Percentiles rank a stretch among this genome's conserved stretches.
Conservation (phyloP, 2,113 vertebrate genomes). For the Trogon melanurus region DNA sequence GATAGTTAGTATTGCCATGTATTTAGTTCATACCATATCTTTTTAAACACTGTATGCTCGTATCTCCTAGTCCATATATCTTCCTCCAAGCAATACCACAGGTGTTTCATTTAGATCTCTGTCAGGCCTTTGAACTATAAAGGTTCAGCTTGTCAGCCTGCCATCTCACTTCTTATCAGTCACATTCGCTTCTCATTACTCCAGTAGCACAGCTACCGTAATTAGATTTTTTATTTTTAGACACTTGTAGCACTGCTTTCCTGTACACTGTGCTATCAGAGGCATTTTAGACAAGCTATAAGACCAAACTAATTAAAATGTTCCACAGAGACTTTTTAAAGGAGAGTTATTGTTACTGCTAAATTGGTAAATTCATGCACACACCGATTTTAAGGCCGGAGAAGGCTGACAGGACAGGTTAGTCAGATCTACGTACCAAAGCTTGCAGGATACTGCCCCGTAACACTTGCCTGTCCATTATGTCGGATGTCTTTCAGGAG, state of each 20-base stretch:
- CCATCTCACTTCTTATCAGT: constrained; percentile 41
- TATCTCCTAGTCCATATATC: neutral
- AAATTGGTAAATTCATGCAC: neutral
- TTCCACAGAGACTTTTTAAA: constrained; percentile 6
- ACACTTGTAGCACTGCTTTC: neutral
- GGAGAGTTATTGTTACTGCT: neutral
- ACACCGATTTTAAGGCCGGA: neutral
- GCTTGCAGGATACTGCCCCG: accelerated
- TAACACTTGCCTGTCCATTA: neutral
- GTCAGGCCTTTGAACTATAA: constrained; percentile 17
- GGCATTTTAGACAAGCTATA: constrained; percentile 18
- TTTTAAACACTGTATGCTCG: neutral
- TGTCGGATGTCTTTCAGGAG: neutral
- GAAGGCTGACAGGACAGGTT: neutral
- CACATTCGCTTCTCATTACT: neutral
- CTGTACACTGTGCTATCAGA: neutral
- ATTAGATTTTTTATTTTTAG: constrained; percentile 59
- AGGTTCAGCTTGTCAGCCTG: constrained; percentile 22
- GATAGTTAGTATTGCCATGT: neutral
- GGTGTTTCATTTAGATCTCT: neutral
- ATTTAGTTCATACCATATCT: neutral
- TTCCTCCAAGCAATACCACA: neutral
- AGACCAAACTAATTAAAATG: constrained; percentile 59
- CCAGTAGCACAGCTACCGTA: constrained; percentile 8
- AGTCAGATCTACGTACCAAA: neutral